Evolutionary conservation across 30 jellyfish, hydroid and myxozoan species (phyloP).

Genomic region (Catostylus mosaicus): DNA sequence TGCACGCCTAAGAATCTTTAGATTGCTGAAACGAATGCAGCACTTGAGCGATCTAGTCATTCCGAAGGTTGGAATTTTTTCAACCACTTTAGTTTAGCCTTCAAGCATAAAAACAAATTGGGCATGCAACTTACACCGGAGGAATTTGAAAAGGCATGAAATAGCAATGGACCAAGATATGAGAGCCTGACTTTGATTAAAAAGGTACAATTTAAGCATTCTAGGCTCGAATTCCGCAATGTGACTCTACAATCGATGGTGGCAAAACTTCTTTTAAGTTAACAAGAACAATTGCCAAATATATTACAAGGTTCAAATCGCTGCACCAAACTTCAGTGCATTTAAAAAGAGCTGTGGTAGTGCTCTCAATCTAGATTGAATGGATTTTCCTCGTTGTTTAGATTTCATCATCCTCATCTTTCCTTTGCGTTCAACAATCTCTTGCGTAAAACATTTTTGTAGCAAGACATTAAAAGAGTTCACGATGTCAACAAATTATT

Average conservation of each 20-base stretch:
- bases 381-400: too few relatives aligned
- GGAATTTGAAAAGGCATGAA: too few relatives aligned
- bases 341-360: too few relatives aligned
- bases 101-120: background rate
- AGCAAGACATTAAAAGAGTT: too few relatives aligned
- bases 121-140: background rate
- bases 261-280: background rate
- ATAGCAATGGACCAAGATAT: background rate
- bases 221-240: too few relatives aligned
- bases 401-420: too few relatives aligned
- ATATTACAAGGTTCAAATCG: background rate
- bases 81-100: background rate
- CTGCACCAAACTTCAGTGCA: too few relatives aligned
- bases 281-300: background rate
- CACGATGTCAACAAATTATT: background rate
- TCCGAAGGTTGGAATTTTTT: background rate
- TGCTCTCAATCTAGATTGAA: too few relatives aligned
- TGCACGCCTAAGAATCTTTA: background rate
- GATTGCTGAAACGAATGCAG: background rate
- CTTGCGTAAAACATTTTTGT: background rate
- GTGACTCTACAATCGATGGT: too few relatives aligned
- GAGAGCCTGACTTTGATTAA: background rate
- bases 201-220: background rate
- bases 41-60: background rate
- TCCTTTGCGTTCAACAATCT: background rate